Evolutionary conservation across 2,888 invertebrate genomes (phyloP).

Genomic region (Liodrosophila aerea): DNA sequence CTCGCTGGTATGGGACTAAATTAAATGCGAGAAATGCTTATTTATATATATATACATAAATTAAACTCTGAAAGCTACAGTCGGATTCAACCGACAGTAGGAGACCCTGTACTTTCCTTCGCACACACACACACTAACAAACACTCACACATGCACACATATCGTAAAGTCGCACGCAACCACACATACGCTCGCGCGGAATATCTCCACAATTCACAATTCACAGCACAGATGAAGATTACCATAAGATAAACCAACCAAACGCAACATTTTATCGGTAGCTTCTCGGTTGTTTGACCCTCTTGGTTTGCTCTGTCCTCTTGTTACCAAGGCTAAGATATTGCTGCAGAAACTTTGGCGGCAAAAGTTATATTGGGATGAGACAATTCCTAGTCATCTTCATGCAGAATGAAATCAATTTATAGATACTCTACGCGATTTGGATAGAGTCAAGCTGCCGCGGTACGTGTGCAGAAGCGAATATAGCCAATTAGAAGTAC

Average conservation of each 20-base stretch:
- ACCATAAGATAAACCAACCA: too few species aligned
- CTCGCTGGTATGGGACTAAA: conserved; percentile 1
- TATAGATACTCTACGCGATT: neutral
- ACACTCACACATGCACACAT: too few species aligned
- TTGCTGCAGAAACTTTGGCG: neutral
- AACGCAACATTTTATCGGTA: neutral
- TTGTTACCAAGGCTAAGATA: neutral
- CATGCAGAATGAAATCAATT: neutral
- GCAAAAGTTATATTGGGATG: neutral
- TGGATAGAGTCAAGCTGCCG: neutral
- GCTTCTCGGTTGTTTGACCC: neutral
- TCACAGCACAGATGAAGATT: too few species aligned
- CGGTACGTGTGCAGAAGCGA: neutral
- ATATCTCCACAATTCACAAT: too few species aligned
- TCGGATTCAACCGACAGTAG: too few species aligned
- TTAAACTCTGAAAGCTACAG: too few species aligned
- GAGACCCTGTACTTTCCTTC: too few species aligned
- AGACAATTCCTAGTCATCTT: neutral
- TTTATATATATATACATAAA: too few species aligned
- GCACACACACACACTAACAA: too few species aligned
- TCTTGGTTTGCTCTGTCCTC: neutral
- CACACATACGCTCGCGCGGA: too few species aligned
- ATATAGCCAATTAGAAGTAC: neutral
- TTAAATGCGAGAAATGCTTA: too few species aligned
- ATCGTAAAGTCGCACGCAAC: too few species aligned